Conservation (phyloP, 1,140 invertebrate species). For the Xylocopa sonorina region DNA sequence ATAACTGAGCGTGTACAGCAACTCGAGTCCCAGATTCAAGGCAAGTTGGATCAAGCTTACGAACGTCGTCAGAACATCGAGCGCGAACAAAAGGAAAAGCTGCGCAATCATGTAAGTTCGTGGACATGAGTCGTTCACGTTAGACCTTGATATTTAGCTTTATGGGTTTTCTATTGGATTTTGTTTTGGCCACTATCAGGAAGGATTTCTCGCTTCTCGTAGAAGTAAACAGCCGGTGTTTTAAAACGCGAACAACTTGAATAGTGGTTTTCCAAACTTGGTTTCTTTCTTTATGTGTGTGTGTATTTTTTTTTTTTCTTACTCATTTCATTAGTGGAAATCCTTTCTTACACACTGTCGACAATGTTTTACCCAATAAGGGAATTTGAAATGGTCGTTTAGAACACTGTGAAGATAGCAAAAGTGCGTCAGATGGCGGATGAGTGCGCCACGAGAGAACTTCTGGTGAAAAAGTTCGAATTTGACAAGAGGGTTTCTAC, state of each 20-base stretch:
- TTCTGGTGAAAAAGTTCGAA: constrained; percentile 85
- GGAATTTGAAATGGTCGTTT: constrained; percentile 68
- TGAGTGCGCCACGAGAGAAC: constrained; percentile 85
- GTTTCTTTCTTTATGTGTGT: too few species aligned
- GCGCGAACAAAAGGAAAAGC: constrained; percentile 88
- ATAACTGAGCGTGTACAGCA: constrained; percentile 86
- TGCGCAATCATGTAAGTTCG: constrained; percentile 89
- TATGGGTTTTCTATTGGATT: constrained; percentile 23
- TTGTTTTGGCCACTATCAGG: constrained; percentile 47
- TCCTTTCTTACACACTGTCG: constrained; percentile 40
- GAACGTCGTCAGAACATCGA: constrained; percentile 87
- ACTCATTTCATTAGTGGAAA: constrained; percentile 45
- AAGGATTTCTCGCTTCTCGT: constrained; percentile 48
- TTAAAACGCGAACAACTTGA: not conserved
- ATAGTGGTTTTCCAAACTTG: constrained; percentile 14
- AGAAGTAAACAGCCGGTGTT: constrained; percentile 22
- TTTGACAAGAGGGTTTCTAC: constrained; percentile 82
- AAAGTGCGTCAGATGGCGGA: constrained; percentile 86
- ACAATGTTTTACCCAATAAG: constrained; percentile 49
- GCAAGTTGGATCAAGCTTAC: constrained; percentile 88
- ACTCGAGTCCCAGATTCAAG: constrained; percentile 87
- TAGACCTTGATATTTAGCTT: constrained; percentile 9
- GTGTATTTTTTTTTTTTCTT: too few species aligned
- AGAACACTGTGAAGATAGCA: constrained; percentile 86
- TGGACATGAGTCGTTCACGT: not conserved